Evolutionary conservation across 2,888 invertebrate species (phyloP), one percentile per base, ranked within the genome.

Genomic region (Elmis aenea): DNA sequence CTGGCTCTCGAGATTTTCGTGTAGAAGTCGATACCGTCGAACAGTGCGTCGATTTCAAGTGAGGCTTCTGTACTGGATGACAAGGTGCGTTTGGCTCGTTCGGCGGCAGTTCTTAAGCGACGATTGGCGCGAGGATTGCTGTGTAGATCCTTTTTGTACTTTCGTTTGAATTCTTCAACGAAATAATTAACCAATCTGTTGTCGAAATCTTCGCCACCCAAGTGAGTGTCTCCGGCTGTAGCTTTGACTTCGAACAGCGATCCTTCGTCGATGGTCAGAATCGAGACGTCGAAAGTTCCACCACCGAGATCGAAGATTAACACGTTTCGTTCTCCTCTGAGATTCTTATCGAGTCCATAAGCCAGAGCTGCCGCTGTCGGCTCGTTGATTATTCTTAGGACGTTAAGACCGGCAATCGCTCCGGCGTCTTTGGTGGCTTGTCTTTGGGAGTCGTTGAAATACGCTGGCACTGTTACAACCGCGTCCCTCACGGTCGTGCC

Each of bases 1-100:
- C 85, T 73, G 1, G 85, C 85, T 44, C 85, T 71, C 9, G 82
- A 79, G 8, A 86, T 69, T 59, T 81, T 76, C 18, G 83, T 80
- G 66, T 83, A 83, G 66, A 75, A 82, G 66, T 83, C 84, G 33
- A 81, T 64, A 10, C 85, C 85, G 48, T 85, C 85, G 55, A 74
- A 80, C n/a, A 86, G 68, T 5, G 85, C 83, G 58, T 85, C 84
- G 44, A 85, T 81, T 67, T 85, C 84, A 38, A 86, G 77, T 37
- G 75, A 72, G 1, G 85, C 84, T 60, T 86, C 85, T 0, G 83
- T 81, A 65, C 83, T 83, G 2, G 83, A 84, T 3, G 85, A 85
- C 6, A 86, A 64, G 1, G 84, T 85, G 34, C 85, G 75, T 62
- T 86, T 86, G 8, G 85, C 85, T 47, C 83, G 71, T 67, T 87